Evolutionary conservation across 1,140 invertebrate species (phyloP).

Genomic region (Diachasma alloeum): DNA sequence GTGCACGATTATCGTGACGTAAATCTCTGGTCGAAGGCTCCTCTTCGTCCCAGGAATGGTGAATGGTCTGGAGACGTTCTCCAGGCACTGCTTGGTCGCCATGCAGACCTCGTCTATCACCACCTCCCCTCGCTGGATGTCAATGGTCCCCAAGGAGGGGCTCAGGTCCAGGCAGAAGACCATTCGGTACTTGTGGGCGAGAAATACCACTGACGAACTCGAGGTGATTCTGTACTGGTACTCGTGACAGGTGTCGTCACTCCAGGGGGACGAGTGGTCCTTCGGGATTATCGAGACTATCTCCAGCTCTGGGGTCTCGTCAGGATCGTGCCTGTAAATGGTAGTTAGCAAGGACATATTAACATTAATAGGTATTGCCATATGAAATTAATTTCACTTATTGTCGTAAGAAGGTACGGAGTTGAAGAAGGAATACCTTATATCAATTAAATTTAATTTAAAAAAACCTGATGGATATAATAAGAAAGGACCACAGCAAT

Average conservation of each 20-base stretch:
- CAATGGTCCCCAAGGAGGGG: slow-evolving; percentile 78
- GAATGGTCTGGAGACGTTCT: slow-evolving; percentile 74
- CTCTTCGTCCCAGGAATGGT: slow-evolving; percentile 73
- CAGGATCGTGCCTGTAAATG: slow-evolving; percentile 49
- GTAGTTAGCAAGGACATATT: too few relatives aligned
- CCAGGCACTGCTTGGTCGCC: slow-evolving; percentile 72
- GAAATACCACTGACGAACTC: slow-evolving; percentile 65
- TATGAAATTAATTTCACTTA: too few relatives aligned
- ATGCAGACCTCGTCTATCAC: slow-evolving; percentile 75
- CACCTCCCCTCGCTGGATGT: slow-evolving; percentile 74
- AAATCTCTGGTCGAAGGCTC: slow-evolving; percentile 76
- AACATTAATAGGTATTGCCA: too few relatives aligned
- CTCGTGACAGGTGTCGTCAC: slow-evolving; percentile 62
- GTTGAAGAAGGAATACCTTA: too few relatives aligned
- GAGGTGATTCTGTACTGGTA: slow-evolving; percentile 67
- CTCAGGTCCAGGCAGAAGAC: slow-evolving; percentile 84
- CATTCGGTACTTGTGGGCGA: slow-evolving; percentile 72
- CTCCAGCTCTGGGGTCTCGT: slow-evolving; percentile 68
- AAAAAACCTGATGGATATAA: too few relatives aligned
- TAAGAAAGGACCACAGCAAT: too few relatives aligned
- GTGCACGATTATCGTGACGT: slow-evolving; percentile 82
- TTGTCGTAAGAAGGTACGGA: too few relatives aligned
- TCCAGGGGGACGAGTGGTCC: slow-evolving; percentile 63
- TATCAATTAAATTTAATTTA: too few relatives aligned
- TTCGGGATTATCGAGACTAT: slow-evolving; percentile 73